Base-by-base conservation (phyloP, 2,888 invertebrate genomes). In the Deroplatys truncata region DNA sequence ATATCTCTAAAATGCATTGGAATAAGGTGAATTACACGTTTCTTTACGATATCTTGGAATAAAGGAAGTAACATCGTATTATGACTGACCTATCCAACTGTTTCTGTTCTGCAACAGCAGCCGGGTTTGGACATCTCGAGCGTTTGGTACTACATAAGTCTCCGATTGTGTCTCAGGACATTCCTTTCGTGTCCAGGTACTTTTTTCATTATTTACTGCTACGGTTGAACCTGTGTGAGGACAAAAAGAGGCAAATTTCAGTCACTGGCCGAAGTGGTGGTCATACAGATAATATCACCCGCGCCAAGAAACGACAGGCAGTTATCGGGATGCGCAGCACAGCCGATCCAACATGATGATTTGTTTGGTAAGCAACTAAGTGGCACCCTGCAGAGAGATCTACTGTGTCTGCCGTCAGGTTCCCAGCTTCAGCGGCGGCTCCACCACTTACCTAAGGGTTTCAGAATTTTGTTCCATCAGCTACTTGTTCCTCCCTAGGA, bases 301-400 rank as follows among this genome's bases (percentile, higher is more conserved):
- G 56, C 56, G 56, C 56, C 56, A 25, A 72, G 56, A 72, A 72
- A 72, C 56, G 56, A 72, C 56, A 72, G 56, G 56, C 56, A 16
- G 56, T 29, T 29, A 88, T 82, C 88, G 49, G 88, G 82, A 82
- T 82, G 88, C 88, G 84, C 49, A 28, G 56, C 56, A 72, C 56
- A 72, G 20, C 56, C 56, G 25, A 72, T 72, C 56, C 56, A 25
- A 72, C 84, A 72, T 49, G 88, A 89, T 89, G 89, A 89, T 89
- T 89, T 89, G 89, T 89, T 85, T 89, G 89, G 84, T 88, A 84
- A 84, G 84, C 84, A 56, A 85, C 88, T 89, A 89, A 89, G 89
- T 89, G 89, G 89, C 89, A 28, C 87, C 89, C 87, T 82, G 88
- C 84, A 49, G 89, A 9, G 89, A 84, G 88, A 86, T 84, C 84